These are phyloP conservation scores for Spatula versicolor DNA, from an alignment of 2,797 vertebrate species.

Conservation along the genomic window DNA sequence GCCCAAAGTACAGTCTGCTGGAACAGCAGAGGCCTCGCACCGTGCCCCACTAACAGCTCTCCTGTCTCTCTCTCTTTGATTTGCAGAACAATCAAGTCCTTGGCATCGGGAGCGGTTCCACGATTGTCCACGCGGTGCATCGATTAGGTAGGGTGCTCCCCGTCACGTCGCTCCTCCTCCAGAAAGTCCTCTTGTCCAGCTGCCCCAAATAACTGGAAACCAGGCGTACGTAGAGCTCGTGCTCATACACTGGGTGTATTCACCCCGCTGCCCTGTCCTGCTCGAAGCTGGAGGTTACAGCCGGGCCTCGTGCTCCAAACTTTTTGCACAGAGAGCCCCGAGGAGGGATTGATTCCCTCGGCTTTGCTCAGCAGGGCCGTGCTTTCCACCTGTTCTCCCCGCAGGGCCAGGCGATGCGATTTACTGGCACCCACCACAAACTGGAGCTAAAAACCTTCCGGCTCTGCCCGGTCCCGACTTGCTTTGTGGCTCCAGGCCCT, in stretches of 20 bases:
- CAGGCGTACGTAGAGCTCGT: background rate
- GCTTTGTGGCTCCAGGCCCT: slow-evolving; percentile 48
- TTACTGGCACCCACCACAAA: background rate
- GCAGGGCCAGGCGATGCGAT: background rate
- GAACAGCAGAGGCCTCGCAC: background rate
- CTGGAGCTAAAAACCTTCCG: slow-evolving; percentile 25
- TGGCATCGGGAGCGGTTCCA: slow-evolving; percentile 96
- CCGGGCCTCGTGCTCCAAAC: background rate
- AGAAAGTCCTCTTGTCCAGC: background rate
- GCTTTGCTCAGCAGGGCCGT: background rate
- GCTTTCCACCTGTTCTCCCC: background rate
- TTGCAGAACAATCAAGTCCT: slow-evolving; percentile 94
- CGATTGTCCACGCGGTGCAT: slow-evolving; percentile 94
- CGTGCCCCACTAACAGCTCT: background rate
- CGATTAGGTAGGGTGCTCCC: slow-evolving; percentile 85
- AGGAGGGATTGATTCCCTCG: background rate
- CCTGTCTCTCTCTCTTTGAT: slow-evolving; percentile 1
- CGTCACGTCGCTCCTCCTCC: background rate
- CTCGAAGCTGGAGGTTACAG: slow-evolving; percentile 6
- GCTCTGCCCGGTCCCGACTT: slow-evolving; percentile 12
- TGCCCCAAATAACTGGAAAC: background rate
- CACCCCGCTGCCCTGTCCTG: background rate
- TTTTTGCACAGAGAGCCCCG: background rate
- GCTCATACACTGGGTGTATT: accelerated
- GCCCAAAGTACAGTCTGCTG: background rate